Evolutionary conservation across 2,797 vertebrate species (phyloP).

Genomic region (Aplochiton taeniatus): DNA sequence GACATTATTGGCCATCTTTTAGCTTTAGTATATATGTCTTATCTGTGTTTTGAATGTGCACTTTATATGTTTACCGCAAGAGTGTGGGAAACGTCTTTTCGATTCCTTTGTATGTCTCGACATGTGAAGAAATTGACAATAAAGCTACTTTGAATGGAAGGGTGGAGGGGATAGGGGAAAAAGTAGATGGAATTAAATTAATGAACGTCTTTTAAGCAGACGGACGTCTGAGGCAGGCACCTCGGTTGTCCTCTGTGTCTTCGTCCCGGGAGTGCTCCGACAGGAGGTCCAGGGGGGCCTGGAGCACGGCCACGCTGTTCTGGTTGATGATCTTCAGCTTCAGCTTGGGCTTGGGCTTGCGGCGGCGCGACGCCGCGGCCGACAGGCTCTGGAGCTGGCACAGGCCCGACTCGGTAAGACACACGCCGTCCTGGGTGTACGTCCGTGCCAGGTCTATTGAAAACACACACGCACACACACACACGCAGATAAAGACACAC

Average conservation of each 20-base stretch:
- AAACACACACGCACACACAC: constrained; percentile 8
- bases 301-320: constrained; percentile 97
- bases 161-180: too few species aligned
- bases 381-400: constrained; percentile 96
- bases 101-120: too few species aligned
- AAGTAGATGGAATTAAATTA: too few species aligned
- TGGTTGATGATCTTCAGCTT: constrained; percentile 99
- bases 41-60: too few species aligned
- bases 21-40: too few species aligned
- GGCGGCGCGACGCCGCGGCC: constrained; percentile 86
- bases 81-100: too few species aligned
- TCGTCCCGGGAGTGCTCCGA: constrained; percentile 91
- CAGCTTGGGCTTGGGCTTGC: constrained; percentile 94
- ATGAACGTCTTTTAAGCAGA: too few species aligned
- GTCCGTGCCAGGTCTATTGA: constrained; percentile 89
- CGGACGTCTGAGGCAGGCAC: constrained; percentile 68
- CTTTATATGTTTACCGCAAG: too few species aligned
- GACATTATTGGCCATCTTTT: too few species aligned
- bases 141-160: too few species aligned
- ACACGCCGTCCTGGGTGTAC: constrained; percentile 98
- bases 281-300: constrained; percentile 88
- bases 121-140: too few species aligned
- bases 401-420: constrained; percentile 95
- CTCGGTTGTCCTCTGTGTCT: constrained; percentile 91
- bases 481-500: neutral